A percentile compares a stretch with the other conserved stretches of the same genome.
Conservation (phyloP, 1,140 invertebrate species). For the Epicauta chinensis region DNA sequence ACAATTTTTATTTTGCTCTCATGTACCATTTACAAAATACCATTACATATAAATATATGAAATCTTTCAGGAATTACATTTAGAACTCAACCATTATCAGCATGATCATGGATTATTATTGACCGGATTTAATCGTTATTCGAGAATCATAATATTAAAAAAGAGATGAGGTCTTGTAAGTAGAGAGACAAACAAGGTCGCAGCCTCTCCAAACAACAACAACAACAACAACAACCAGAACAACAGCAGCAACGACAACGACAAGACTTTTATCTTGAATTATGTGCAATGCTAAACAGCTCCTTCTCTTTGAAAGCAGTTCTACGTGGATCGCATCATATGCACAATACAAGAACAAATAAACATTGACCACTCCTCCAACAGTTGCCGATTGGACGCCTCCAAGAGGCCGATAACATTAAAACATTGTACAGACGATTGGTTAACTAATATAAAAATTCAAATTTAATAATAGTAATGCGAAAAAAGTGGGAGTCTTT, state of each 20-base stretch:
- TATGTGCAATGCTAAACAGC: slow-evolving; percentile 29
- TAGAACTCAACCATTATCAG: background rate
- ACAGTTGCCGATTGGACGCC: slow-evolving; percentile 25
- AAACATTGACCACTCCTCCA: slow-evolving; percentile 30
- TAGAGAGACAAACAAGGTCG: slow-evolving; percentile 27
- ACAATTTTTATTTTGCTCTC: background rate
- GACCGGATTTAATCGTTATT: background rate
- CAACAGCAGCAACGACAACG: too few relatives aligned
- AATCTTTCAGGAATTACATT: background rate
- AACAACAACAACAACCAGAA: background rate
- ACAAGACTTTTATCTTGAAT: slow-evolving; percentile 20
- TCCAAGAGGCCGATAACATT: slow-evolving; percentile 28
- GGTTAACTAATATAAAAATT: slow-evolving; percentile 38
- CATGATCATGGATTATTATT: background rate
- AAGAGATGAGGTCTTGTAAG: background rate
- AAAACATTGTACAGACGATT: slow-evolving; percentile 33
- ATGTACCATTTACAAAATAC: background rate
- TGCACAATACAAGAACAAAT: slow-evolving; percentile 32
- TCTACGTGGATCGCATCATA: slow-evolving; percentile 32
- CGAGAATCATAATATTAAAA: background rate
- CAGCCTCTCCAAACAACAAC: slow-evolving; percentile 2
- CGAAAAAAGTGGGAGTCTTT: background rate
- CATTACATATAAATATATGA: background rate
- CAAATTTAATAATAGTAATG: slow-evolving; percentile 32
- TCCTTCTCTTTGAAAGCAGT: too few relatives aligned